These are phyloP conservation scores for Drosophila putrida DNA, from an alignment of 2,888 invertebrate species.

Conservation along the genomic window DNA sequence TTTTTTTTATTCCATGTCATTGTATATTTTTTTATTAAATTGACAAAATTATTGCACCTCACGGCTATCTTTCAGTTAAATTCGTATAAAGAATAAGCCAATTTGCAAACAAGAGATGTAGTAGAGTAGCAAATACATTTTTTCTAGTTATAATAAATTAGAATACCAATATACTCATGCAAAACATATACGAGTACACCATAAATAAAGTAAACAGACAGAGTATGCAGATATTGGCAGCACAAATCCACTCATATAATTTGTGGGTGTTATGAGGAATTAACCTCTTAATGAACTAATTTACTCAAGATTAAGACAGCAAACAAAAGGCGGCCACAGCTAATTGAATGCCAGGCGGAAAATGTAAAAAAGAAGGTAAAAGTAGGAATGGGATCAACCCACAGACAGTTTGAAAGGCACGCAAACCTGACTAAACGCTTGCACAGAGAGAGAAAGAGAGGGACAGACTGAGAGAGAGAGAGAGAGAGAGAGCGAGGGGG, in stretches of 20 bases:
- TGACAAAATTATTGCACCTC: too few species aligned
- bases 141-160: too few species aligned
- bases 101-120: too few species aligned
- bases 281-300: slow-evolving; percentile 86
- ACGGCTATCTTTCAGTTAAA: too few species aligned
- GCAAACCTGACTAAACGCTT: slow-evolving; percentile 40
- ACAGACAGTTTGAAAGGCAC: slow-evolving; percentile 31
- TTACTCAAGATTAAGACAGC: slow-evolving; percentile 84
- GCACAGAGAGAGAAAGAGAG: slow-evolving; percentile 6
- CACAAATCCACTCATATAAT: slow-evolving; percentile 47
- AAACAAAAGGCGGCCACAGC: slow-evolving; percentile 68
- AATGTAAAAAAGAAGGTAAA: slow-evolving; percentile 42
- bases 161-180: too few species aligned
- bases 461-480: neutral
- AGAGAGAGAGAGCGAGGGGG: neutral
- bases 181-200: too few species aligned
- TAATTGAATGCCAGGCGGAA: slow-evolving; percentile 61
- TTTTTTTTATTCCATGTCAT: too few species aligned
- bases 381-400: slow-evolving; percentile 28
- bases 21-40: too few species aligned
- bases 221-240: neutral
- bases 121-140: too few species aligned
- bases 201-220: neutral
- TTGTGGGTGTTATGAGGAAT: slow-evolving; percentile 85
- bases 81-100: too few species aligned